Evolutionary conservation across 2,888 invertebrate genomes (phyloP), one percentile per base, ranked within the genome.

Genomic region (Aphodius granarius): DNA sequence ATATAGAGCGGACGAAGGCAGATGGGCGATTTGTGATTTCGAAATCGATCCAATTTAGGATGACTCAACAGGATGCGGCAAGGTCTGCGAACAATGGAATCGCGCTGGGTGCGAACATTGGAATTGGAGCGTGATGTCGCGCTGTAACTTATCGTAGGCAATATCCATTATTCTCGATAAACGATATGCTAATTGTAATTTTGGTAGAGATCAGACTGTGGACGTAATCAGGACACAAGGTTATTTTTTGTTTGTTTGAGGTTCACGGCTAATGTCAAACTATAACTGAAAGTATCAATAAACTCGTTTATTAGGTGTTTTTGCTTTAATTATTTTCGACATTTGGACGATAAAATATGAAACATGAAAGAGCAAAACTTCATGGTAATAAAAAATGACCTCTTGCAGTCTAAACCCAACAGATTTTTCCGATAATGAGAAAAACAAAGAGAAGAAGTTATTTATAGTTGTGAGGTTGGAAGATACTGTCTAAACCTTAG

Each of bases 81-180:
- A 78, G 76, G 80, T 80, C 78, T 78, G 77, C 75, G 78, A 78
- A 81, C 81, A 81, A 81, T 81, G 75, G 79, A 78, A 78, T 78
- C 75, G 77, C 78, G 73, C 74, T 77, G 79, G 78, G 79, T 78
- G 79, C 78, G 78, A 81, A 78, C 78, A 75, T 71, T 75, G 75
- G 77, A 81, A 81, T 78, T 81, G 80, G 81, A 81, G 80, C 81
- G 79, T 80, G 78, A 80, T 79, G 77, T 77, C 78, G 78, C 76
- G 63, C 73, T 75, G 72, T 78, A 76, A 80, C 78, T 76, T 76
- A 79, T 78, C 76, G 6, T 13, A 9, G 43, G 43, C 43, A 0
- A 43, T 43, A 43, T 43, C 43, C 13, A 43, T 43, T 43, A 43
- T 43, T 43, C 6, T 13, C 43, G 43, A 43, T 43, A 43, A 43